These are phyloP conservation scores for Setipinna tenuifilis DNA, from an alignment of 2,797 vertebrate genomes.

Conservation along the genomic window DNA sequence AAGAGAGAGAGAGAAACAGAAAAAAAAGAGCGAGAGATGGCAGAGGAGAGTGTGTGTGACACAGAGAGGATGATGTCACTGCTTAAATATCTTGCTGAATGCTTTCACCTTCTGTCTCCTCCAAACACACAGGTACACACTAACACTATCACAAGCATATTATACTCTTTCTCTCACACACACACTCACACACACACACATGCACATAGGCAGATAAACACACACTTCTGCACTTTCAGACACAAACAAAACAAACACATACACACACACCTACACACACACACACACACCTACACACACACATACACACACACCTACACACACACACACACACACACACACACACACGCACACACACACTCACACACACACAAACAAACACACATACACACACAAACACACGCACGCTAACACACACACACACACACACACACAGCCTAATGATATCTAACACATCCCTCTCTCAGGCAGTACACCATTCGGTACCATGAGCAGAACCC, in stretches of 20 bases:
- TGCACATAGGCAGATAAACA: too few species aligned
- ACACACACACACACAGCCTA: neutral
- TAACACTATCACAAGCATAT: neutral
- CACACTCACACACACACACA: too few species aligned
- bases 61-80: too few species aligned
- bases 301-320: neutral
- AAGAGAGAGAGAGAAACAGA: too few species aligned
- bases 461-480: constrained; percentile 77
- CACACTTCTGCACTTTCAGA: too few species aligned
- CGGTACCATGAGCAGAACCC: constrained; percentile 85
- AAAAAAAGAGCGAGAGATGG: constrained; percentile 6
- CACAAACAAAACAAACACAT: neutral
- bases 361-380: neutral
- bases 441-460: neutral
- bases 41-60: too few species aligned
- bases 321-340: neutral
- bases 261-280: neutral
- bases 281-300: neutral
- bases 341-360: neutral
- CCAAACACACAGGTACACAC: neutral
- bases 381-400: neutral
- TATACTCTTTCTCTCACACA: too few species aligned
- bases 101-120: too few species aligned
- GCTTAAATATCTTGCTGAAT: too few species aligned
- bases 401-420: neutral